Evolutionary conservation across 1,140 invertebrate genomes (phyloP), one percentile per base, ranked within the genome.

Genomic region (Formica exsecta): DNA sequence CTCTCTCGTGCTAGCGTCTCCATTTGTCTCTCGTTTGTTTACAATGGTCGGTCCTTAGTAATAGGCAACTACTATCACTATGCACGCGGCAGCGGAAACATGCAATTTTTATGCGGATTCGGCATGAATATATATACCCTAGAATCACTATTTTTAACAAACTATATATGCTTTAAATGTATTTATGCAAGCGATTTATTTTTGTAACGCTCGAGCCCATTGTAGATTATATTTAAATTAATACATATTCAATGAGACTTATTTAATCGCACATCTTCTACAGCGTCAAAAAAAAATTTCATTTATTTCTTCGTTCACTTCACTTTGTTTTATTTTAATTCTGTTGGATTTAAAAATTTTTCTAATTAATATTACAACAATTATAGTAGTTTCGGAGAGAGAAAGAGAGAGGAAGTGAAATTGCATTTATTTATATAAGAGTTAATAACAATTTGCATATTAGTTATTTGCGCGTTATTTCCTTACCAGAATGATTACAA

Each of bases 21-120:
- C 79, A 57, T 83, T 83, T 41, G 38, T 38, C 44, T 32, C 64
- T 36, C 75, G 41, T 65, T 77, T 77, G 64, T 77, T 65, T 65
- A 77, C 61, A 77, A 81, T 61, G 38, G 32, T 38, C 66, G 66
- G 38, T 32, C 76, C 54, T 68, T 70, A 32, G 32, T 32, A 44
- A 54, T 54, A 29, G 41, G 48, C 48, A 51, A 51, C 59, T 38
- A 22, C 29, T 77, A n/a, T 13, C 13, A 11, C 36, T 64, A 32
- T 29, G 19, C 61, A n/a, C 44, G n/a, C 32, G 29, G 1, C 54
- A 38, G 19, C 64, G 44, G 44, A 70, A 70, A 54, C 13, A n/a
- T n/a, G 64, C 62, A 22, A 80, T 79, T 68, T 68, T 29, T 2
- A 66, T 29, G 75, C 57, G 19, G 9, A 77, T 19, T 48, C 54